Base-by-base conservation (phyloP, 2,888 invertebrate species). In the Abscondita cerata region DNA sequence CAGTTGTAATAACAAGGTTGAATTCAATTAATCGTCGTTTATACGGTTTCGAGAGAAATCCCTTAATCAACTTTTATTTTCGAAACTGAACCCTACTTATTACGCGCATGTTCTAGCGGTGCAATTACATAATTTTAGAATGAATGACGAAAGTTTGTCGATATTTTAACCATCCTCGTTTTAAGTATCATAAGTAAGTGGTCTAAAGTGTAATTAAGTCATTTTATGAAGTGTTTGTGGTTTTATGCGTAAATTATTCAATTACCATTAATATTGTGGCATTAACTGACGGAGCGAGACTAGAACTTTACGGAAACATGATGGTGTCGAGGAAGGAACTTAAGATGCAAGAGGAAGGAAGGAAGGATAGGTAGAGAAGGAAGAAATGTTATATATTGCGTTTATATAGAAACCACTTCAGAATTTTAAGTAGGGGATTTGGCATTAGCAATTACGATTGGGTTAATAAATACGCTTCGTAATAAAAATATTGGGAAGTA, bases 391-490 rank as follows among this genome's bases (percentile, higher is more conserved):
- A 70, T 72, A 71, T 72, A 72, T 71, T 69, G 68, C 71, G 62
- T 53, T 60, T 68, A 68, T 69, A 69, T 64, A 62, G 65, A 56
- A 44, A 65, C 68, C 66, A 65, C 66, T 63, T 66, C 66, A 68
- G 72, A 72, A 72, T 72, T 70, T 72, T 68, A 72, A 72, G 71
- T 68, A 68, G 69, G 70, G 70, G 53, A 62, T 65, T 65, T 62
- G 48, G 52, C 48, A 34, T 34, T 36, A 36, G 36, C 11, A 36
- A 36, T 11, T 11, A 36, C 36, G 36, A 36, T 36, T 25, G n/a
- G n/a, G n/a, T n/a, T n/a, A n/a, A n/a, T n/a, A n/a, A n/a, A n/a
- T n/a, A 25, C 25, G 6, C 2, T 25, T 25, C 25, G 25, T 25
- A 4, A 25, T 25, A 25, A 25, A 25, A 25, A 25, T 25, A 25